Conservation (phyloP, 2,113 vertebrate species). For the Mus spicilegus region DNA sequence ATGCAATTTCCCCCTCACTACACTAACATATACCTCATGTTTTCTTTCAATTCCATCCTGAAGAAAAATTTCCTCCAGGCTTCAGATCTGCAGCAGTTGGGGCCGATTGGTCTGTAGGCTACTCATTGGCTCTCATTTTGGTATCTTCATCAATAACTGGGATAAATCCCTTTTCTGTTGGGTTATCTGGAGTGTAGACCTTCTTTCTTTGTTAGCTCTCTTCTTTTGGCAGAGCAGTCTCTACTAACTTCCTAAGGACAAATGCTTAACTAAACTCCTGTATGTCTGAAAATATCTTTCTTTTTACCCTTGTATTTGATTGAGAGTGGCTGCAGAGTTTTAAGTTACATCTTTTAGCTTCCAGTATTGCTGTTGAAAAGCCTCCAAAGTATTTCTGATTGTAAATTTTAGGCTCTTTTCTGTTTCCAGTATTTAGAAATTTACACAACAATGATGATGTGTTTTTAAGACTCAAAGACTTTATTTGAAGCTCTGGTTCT, state of each 20-base stretch:
- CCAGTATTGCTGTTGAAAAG: neutral
- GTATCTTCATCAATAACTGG: neutral
- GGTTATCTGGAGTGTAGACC: neutral
- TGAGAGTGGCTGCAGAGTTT: neutral
- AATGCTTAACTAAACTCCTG: neutral
- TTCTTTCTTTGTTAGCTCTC: neutral
- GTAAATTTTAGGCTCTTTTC: conserved; percentile 31
- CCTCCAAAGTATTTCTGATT: neutral
- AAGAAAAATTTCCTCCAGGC: neutral
- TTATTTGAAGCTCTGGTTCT: conserved; percentile 16
- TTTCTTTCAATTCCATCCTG: neutral
- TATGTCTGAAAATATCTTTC: neutral
- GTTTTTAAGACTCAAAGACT: neutral
- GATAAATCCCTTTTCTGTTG: neutral
- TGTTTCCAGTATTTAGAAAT: conserved; percentile 2
- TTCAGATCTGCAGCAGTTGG: neutral
- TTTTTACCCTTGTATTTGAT: neutral
- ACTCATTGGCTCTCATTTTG: neutral
- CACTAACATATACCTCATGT: neutral
- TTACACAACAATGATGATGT: neutral
- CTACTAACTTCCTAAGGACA: neutral
- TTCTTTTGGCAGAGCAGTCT: neutral
- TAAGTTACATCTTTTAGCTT: neutral
- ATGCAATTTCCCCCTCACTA: neutral
- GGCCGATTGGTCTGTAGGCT: neutral